Evolutionary conservation across 1,140 invertebrate species (phyloP).

Genomic region (Pseudomyrmex concolor): DNA sequence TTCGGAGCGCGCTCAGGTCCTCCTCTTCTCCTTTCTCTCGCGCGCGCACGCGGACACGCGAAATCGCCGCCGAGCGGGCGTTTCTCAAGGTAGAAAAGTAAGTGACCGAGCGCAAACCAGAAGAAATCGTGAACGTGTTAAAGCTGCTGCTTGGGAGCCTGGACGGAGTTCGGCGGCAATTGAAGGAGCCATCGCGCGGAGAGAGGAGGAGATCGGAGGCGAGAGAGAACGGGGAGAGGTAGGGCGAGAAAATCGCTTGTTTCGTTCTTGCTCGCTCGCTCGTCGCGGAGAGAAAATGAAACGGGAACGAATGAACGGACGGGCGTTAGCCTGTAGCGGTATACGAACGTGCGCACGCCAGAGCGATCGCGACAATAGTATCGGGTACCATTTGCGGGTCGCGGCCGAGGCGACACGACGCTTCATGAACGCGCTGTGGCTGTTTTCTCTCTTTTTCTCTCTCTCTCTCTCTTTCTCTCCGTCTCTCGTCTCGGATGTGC

Average conservation of each 20-base stretch:
- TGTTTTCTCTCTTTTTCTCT: background rate
- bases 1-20: slow-evolving; percentile 29
- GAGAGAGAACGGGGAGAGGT: background rate
- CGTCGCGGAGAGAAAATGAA: slow-evolving; percentile 75
- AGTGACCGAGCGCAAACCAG: slow-evolving; percentile 62
- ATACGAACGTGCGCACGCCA: slow-evolving; percentile 66
- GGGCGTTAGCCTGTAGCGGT: slow-evolving; percentile 82
- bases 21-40: slow-evolving; percentile 63
- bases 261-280: slow-evolving; percentile 36
- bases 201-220: background rate
- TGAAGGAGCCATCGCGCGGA: slow-evolving; percentile 23
- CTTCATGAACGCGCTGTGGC: slow-evolving; percentile 13
- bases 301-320: slow-evolving; percentile 79
- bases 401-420: slow-evolving; percentile 55
- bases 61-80: slow-evolving; percentile 64
- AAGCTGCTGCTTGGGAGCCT: background rate
- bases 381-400: slow-evolving; percentile 61
- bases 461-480: background rate
- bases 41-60: slow-evolving; percentile 55
- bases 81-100: slow-evolving; percentile 73
- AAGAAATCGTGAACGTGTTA: slow-evolving; percentile 34
- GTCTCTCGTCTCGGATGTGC: slow-evolving; percentile 22
- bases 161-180: slow-evolving; percentile 31
- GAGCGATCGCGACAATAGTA: slow-evolving; percentile 81
- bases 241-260: slow-evolving; percentile 60